Evolutionary conservation across 2,113 vertebrate species (phyloP), one percentile per base, ranked within the genome.

Genomic region (Psophia crepitans): DNA sequence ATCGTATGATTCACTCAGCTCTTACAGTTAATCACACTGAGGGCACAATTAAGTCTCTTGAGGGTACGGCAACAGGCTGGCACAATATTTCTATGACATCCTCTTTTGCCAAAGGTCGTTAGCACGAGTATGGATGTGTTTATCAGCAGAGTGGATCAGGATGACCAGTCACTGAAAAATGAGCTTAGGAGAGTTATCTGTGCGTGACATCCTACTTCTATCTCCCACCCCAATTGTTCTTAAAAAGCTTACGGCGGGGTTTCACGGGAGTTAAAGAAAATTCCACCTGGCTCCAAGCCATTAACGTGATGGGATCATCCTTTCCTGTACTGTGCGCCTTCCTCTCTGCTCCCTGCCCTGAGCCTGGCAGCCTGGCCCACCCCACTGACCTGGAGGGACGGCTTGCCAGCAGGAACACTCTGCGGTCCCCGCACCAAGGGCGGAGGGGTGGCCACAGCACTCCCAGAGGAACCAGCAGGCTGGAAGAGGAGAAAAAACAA

Each of bases 361-460:
- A 6, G 19, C 92, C 54, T 90, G 84, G 73, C 71, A 87, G 89
- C 76, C 77, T 75, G 68, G 69, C 88, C 78, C 84, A 23, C 81
- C 71, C 92, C 70, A 98, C 98, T 98, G 60, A 99, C 99, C 99
- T 99, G 99, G 41, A 99, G 97, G 53, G 98, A 95, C 37, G 99
- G 97, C 98, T 99, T 99, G 97, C 98, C 98, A 41, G 98, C 98
- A 93, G 98, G 98, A 96, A 99, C 97, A 95, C 92, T 98, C 97
- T 98, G 98, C n/a, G 98, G 98, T 48, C 99, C 99, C 98, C 99
- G 98, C 86, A 99, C 98, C 22, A 99, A 96, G 41, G 99, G 99
- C 58, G 99, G 99, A 74, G 99, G 99, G 53, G 99, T 98, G 60
- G 99, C 98, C 94, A 98, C 98, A 24, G 99, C 98, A 58, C 92